phyloP scores from a whole-genome alignment of 1,140 invertebrate species.

The Ceratosolen solmsi region DNA sequence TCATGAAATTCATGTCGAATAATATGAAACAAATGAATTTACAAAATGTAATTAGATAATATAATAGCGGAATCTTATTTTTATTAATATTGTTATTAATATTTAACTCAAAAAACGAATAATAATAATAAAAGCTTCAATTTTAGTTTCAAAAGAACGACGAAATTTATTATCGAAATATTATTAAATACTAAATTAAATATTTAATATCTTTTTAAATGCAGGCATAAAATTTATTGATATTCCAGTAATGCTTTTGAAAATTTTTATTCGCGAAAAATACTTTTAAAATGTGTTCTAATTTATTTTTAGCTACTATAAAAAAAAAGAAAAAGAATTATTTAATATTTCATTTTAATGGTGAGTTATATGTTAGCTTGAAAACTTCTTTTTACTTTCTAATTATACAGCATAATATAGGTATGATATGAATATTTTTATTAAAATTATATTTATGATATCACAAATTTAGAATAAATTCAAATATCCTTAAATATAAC shows the following conservation, averaged over 20 bases:
- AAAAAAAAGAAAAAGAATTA: not conserved
- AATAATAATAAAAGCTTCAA: not conserved
- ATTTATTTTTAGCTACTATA: not conserved
- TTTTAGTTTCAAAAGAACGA: not conserved
- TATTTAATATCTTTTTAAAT: not conserved
- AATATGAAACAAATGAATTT: no score
- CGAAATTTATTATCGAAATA: not conserved
- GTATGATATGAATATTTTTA: not conserved
- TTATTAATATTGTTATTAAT: no score
- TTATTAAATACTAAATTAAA: not conserved
- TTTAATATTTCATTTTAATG: not conserved
- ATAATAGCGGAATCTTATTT: no score
- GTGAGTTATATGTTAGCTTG: not conserved
- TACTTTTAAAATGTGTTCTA: not conserved
- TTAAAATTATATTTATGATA: not conserved
- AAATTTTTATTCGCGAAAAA: not conserved
- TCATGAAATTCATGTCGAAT: not conserved
- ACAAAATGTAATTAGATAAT: no score
- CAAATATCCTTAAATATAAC: not conserved
- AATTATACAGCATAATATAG: slow-evolving; percentile 9
- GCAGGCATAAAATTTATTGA: not conserved
- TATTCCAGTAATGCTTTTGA: not conserved
- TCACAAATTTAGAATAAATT: not conserved
- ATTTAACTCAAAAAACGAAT: not conserved
- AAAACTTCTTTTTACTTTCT: not conserved